Conservation (phyloP, 2,113 vertebrate genomes). For the Tyto alba region DNA sequence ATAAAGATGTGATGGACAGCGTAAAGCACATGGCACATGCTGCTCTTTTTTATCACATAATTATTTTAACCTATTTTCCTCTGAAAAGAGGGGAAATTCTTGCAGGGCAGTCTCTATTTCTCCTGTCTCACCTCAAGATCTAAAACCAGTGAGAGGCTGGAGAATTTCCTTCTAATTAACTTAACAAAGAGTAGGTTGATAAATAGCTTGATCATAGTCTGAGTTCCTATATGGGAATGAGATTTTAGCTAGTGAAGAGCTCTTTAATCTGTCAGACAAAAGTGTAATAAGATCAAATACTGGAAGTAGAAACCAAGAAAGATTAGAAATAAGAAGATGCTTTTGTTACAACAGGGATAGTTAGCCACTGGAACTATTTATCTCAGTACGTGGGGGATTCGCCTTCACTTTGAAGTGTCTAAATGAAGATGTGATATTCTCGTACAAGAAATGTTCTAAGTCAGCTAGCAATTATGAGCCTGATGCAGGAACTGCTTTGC, state of each 20-base stretch:
- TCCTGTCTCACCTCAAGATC: background rate
- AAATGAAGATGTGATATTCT: slow-evolving; percentile 60
- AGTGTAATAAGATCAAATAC: slow-evolving; percentile 42
- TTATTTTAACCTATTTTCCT: background rate
- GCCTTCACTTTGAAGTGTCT: slow-evolving; percentile 48
- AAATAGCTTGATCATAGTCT: slow-evolving; percentile 29
- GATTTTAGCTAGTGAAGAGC: slow-evolving; percentile 14
- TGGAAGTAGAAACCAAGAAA: slow-evolving; percentile 34
- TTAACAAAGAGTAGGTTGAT: slow-evolving; percentile 38
- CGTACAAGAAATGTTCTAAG: slow-evolving; percentile 57
- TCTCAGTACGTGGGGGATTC: slow-evolving; percentile 36
- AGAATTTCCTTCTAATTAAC: slow-evolving; percentile 18
- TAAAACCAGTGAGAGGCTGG: background rate
- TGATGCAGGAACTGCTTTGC: slow-evolving; percentile 48
- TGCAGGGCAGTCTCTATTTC: background rate
- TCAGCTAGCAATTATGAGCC: slow-evolving; percentile 53
- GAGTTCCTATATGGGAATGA: background rate
- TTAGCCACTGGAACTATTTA: slow-evolving; percentile 50
- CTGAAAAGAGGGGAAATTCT: background rate
- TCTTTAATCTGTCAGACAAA: slow-evolving; percentile 41
- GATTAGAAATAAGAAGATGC: slow-evolving; percentile 47
- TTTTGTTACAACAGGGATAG: slow-evolving; percentile 48
- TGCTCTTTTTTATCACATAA: background rate
- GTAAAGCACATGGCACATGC: accelerated
- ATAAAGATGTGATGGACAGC: background rate